Conservation (phyloP, 1,140 invertebrate genomes). For the Steinernema khuongi region DNA sequence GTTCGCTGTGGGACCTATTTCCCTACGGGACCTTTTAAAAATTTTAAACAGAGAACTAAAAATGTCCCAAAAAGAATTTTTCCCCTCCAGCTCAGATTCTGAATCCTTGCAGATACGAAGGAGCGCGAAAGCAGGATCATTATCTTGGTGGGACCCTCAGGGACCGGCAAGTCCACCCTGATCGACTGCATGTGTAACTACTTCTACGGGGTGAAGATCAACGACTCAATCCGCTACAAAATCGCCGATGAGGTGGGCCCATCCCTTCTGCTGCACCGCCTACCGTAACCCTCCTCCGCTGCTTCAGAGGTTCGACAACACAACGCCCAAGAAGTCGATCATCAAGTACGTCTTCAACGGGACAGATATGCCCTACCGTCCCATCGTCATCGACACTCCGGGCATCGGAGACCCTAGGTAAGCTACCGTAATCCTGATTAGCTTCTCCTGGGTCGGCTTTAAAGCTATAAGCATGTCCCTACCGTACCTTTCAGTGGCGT, state of each 20-base stretch:
- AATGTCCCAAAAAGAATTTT: background rate
- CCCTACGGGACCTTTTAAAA: background rate
- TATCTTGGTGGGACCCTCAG: constrained; percentile 28
- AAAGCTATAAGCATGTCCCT: background rate
- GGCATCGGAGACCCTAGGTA: constrained; percentile 29
- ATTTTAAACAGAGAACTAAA: background rate
- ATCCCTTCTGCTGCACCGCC: background rate
- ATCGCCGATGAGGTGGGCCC: constrained; percentile 27
- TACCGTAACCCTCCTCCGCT: background rate
- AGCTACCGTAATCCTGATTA: background rate
- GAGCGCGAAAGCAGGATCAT: constrained; percentile 23
- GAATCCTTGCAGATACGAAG: constrained; percentile 21
- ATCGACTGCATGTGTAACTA: constrained; percentile 34
- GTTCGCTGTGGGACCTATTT: background rate
- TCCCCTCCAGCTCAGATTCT: background rate
- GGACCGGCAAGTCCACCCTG: constrained; percentile 28
- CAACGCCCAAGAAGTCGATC: constrained; percentile 30
- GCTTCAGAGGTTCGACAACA: constrained; percentile 27
- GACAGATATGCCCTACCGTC: constrained; percentile 31
- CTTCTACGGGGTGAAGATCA: constrained; percentile 27
- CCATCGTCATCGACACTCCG: constrained; percentile 28
- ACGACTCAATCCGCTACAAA: constrained; percentile 22
- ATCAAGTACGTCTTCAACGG: constrained; percentile 35
- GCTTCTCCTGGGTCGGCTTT: background rate
- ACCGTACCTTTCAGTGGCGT: constrained; percentile 26